Evolutionary conservation across 2,888 invertebrate species (phyloP), one percentile per base, ranked within the genome.

Genomic region (Cephus spinipes): DNA sequence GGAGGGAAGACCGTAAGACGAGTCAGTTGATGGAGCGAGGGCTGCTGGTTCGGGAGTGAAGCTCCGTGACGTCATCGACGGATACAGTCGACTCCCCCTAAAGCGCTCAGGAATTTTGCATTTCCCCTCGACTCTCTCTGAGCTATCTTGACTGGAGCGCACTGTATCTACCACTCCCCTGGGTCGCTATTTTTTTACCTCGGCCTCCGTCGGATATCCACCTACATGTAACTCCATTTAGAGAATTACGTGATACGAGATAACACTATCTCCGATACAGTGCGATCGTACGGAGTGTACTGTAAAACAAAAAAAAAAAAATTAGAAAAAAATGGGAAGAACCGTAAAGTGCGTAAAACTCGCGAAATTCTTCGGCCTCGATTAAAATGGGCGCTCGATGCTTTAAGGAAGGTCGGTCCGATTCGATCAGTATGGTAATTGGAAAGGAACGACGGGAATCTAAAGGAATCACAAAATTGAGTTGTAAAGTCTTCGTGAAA

Each of bases 401-500:
- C 31, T 30, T 74, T 30, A 73, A 34, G 15, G 73, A 69, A 77
- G 35, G 32, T 36, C n/a, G 15, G 34, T 11, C 23, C 69, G 68
- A 77, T 74, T 74, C 77, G 77, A 77, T 79, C 73, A 55, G 73
- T 76, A 76, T 79, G 76, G 55, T 79, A 76, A 76, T 76, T 34
- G 34, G 35, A 34, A 33, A 30, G n/a, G 35, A 73, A 11, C 73
- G 35, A 12, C 73, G 35, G 35, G 73, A 33, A 34, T 73, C 35
- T 73, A 33, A 30, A n/a, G 73, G 73, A 34, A 73, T 73, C 30
- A 15, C 32, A n/a, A 73, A 73, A 69, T 69, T 69, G 71, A 69
- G 71, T 69, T 69, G 30, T 69, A 69, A 69, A 69, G 71, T 30
- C 31, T 32, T 32, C 11, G 71, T 15, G 32, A 69, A 69, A 69